These are phyloP conservation scores for Drosophila colorata DNA, from an alignment of 2,888 invertebrate genomes.

Conservation along the genomic window DNA sequence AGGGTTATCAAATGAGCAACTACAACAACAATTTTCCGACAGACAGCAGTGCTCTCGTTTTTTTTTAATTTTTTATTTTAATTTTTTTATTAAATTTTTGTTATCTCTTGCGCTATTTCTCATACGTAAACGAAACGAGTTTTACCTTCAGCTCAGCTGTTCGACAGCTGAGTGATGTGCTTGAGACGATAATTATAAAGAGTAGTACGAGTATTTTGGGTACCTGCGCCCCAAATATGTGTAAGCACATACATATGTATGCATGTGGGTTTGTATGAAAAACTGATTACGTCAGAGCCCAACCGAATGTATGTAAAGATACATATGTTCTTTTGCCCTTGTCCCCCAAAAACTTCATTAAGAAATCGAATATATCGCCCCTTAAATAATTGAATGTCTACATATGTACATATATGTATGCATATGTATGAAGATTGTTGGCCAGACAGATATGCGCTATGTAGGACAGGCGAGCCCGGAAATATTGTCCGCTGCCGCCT, in stretches of 20 bases:
- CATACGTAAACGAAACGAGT: constrained; percentile 2
- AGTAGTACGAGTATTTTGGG: not conserved
- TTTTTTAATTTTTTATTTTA: too few relatives aligned
- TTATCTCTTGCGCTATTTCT: not conserved
- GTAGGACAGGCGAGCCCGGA: constrained; percentile 13
- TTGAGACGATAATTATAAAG: constrained; percentile 1
- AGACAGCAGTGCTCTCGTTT: not conserved
- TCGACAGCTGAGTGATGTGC: constrained; percentile 10
- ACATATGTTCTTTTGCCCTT: not conserved
- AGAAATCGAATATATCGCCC: not conserved
- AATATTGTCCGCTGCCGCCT: constrained; percentile 4
- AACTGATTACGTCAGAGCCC: not conserved
- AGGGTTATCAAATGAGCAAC: constrained; percentile 16
- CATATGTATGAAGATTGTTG: not conserved
- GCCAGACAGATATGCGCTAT: not conserved
- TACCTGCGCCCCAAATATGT: not conserved
- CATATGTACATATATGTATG: not conserved
- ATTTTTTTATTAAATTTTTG: not conserved
- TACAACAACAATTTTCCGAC: not conserved
- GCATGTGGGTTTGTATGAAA: not conserved
- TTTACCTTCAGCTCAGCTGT: constrained; percentile 16
- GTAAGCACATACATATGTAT: not conserved
- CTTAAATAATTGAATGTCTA: not conserved
- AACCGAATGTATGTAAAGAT: not conserved
- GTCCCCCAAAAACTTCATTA: not conserved